phyloP scores from a whole-genome alignment of 2,113 vertebrate genomes.

The Forbesichthys papilliferus region DNA sequence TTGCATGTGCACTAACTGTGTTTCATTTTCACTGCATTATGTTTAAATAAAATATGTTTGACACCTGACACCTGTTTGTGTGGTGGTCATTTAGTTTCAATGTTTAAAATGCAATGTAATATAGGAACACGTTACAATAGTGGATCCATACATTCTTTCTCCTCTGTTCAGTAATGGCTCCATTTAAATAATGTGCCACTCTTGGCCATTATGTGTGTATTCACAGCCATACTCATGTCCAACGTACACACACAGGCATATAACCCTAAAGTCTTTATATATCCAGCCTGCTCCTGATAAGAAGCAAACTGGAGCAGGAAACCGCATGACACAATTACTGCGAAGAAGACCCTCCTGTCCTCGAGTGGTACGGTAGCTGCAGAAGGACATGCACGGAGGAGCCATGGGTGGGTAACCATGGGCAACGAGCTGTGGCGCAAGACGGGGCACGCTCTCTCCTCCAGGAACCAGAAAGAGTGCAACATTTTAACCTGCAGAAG shows the following conservation, averaged over 20 bases:
- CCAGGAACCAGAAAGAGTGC: no score
- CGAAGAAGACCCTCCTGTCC: constrained; percentile 2
- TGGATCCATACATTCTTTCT: no score
- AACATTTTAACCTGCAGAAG: no score
- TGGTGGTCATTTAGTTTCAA: background rate
- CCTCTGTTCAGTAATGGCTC: no score
- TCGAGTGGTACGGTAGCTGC: no score
- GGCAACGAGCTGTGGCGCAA: no score
- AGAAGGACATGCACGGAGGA: no score
- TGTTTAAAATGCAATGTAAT: background rate
- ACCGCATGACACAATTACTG: constrained; percentile 21
- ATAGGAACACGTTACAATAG: no score
- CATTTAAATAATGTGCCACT: background rate
- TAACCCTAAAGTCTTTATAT: constrained; percentile 29
- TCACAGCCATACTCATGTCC: background rate
- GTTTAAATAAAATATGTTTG: constrained; percentile 75
- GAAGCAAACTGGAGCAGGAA: constrained; percentile 21
- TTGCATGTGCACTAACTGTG: constrained; percentile 79
- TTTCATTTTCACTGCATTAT: constrained; percentile 73
- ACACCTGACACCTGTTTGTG: constrained; percentile 46
- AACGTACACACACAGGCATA: constrained; percentile 40
- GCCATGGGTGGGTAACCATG: no score
- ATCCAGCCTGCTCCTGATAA: constrained; percentile 2
- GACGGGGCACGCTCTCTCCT: no score
- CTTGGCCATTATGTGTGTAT: background rate